Percentiles rank a stretch among this genome's conserved stretches.
Conservation (phyloP, 2,888 invertebrate species). For the Lymantria monacha region DNA sequence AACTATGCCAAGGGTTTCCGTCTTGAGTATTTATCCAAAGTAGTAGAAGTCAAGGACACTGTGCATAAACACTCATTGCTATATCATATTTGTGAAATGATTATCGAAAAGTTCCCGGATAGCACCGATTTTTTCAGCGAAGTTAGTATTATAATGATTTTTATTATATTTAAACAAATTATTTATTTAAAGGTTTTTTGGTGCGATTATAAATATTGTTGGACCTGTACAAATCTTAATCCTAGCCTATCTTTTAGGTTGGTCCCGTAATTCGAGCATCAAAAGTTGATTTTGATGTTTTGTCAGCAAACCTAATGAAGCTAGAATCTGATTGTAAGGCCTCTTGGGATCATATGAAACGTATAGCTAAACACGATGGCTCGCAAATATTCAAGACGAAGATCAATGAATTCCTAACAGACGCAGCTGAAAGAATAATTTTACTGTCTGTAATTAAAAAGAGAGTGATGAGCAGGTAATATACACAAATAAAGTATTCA, state of each 20-base stretch:
- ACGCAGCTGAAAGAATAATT: constrained; percentile 98
- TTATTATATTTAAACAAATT: neutral
- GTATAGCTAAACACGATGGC: constrained; percentile 97
- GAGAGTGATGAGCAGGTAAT: constrained; percentile 92
- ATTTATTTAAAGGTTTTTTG: neutral
- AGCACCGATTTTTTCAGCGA: constrained; percentile 98
- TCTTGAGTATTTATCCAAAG: constrained; percentile 97
- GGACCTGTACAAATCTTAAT: neutral
- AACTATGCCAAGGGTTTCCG: constrained; percentile 97
- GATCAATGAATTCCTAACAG: constrained; percentile 97
- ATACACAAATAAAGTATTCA: neutral
- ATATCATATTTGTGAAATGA: constrained; percentile 98
- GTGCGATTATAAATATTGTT: neutral
- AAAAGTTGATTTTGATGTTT: constrained; percentile 97
- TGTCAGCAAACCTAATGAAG: constrained; percentile 91
- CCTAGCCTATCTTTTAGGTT: constrained; percentile 78
- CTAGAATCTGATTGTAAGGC: constrained; percentile 98
- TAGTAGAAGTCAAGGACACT: constrained; percentile 99
- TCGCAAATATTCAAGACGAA: constrained; percentile 93
- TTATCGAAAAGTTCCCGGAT: constrained; percentile 97
- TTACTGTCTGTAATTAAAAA: constrained; percentile 95
- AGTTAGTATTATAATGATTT: constrained; percentile 74
- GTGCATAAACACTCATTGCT: constrained; percentile 99
- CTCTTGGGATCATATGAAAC: constrained; percentile 97
- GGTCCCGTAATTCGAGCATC: constrained; percentile 95